Evolutionary conservation across 2,888 invertebrate species (phyloP), one percentile per base, ranked within the genome.

Genomic region (Agriotes lineatus): DNA sequence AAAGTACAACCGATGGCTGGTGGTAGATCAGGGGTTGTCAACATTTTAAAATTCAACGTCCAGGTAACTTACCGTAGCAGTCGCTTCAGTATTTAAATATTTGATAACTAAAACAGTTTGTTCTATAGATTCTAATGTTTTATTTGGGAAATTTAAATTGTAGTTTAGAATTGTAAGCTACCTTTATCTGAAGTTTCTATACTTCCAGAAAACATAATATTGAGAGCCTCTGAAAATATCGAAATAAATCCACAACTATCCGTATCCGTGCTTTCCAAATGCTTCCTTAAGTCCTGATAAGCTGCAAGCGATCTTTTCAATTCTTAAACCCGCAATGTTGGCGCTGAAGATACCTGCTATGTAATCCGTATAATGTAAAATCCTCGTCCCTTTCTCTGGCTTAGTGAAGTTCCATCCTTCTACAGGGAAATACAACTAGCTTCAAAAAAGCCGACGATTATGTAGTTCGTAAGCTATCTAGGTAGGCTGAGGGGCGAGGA

Each of bases 361-460:
- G 81, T 83, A 83, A 83, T 83, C 84, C 83, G 74, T 76, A 81
- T 82, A 84, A 84, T 83, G 83, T 84, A 82, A 82, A 83, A 84
- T 78, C 81, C 82, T 79, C 74, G 82, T 83, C 74, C 82, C 81
- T 81, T 82, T 80, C 80, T 79, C 74, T 75, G 76, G 80, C 81
- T 80, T 82, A 80, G 79, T 77, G 76, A 78, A 80, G 80, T 79
- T 81, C 79, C 79, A 82, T 82, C 82, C 82, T 81, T 82, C 79
- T 77, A 78, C 80, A 75, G 74, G 79, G 78, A 78, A 80, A 79
- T 80, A 80, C 65, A 75, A 62, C 75, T 76, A 76, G 76, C 78
- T 78, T 82, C 82, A 83, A 83, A 83, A 80, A 77, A 54, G 73
- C 81, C 81, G 82, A 77, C 82, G 80, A 42, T 20, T 57, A 57